Evolutionary conservation across 2,888 invertebrate genomes (phyloP), one percentile per base, ranked within the genome.

Genomic region (Sminthurinus aureus): DNA sequence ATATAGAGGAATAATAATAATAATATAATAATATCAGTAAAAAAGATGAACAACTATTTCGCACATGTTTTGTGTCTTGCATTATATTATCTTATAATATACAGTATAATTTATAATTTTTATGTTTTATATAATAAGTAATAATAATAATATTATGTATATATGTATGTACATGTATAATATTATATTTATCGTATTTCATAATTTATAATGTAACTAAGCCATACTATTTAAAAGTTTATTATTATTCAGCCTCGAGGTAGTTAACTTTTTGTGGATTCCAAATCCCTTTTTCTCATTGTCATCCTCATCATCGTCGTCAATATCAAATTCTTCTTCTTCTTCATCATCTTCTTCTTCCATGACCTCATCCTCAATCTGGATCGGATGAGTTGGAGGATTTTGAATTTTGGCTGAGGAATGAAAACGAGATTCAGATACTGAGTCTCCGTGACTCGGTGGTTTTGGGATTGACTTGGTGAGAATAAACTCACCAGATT

Each of bases 351-450:
- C 58, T 13, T 58, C 58, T 22, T 71, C 71, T 8, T 71, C 71
- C 1, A 26, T 15, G 20, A 15, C 26, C 0, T 20, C 67, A 69
- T 79, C 79, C 26, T 79, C 79, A 26, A 64, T 66, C n/a, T 24
- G 67, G 51, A 73, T 52, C 15, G 80, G 80, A 22, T 79, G 79
- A 58, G 13, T 58, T 58, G 58, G 38, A 38, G 38, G 3, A 38
- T 38, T 58, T 58, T 58, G 13, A 15, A 58, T 58, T 58, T 58
- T 11, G 52, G 73, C 73, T 24, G 80, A 73, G 73, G 80, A 81
- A 81, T 69, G 79, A 71, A 66, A 80, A 20, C 73, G 80, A 52
- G 58, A 73, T n/a, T 74, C 80, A n/a, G 80, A 81, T 24, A 81
- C 20, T 24, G 80, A 81, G 73, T 81, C 80, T 51, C 69, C 50